Percentiles rank a stretch among this genome's conserved stretches.
These are phyloP conservation scores for Drosophila lacicola DNA, from an alignment of 2,888 invertebrate species.

Conservation along the genomic window DNA sequence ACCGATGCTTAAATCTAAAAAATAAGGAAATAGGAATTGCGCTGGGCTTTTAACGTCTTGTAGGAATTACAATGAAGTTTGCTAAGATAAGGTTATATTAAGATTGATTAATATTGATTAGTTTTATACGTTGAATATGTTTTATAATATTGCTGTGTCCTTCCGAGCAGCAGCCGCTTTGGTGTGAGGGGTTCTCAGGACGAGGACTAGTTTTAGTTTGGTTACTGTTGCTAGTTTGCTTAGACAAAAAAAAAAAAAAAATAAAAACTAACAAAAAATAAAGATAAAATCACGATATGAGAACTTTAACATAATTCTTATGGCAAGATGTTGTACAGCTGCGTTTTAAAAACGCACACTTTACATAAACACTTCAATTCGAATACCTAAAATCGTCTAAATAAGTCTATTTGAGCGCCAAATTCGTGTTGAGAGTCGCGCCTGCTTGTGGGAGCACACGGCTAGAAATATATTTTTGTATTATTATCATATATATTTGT, in stretches of 20 bases:
- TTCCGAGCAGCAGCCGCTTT: conserved; percentile 77
- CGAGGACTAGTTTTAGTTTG: conserved; percentile 70
- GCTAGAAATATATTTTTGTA: conserved; percentile 9
- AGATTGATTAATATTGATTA: conserved; percentile 72
- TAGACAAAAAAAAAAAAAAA: conserved; percentile 61
- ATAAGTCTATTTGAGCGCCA: conserved; percentile 84
- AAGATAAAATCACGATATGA: conserved; percentile 39
- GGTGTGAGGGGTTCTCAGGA: conserved; percentile 49
- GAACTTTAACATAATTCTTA: conserved; percentile 64
- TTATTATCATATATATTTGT: conserved; percentile 7
- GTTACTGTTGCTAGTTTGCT: conserved; percentile 78
- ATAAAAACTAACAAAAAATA: conserved; percentile 39
- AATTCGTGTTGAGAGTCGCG: conserved; percentile 62
- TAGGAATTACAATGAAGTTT: conserved; percentile 59
- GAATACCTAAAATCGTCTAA: conserved; percentile 76
- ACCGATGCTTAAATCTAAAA: conserved; percentile 59
- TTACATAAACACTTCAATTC: conserved; percentile 59
- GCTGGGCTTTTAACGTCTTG: conserved; percentile 44
- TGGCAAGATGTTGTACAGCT: conserved; percentile 70
- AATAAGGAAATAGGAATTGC: conserved; percentile 39
- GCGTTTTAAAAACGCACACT: conserved; percentile 74
- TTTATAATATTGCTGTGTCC: conserved; percentile 68
- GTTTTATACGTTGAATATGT: conserved; percentile 70
- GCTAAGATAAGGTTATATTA: conserved; percentile 66
- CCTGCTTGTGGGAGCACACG: conserved; percentile 41